Percentiles rank a stretch among this genome's conserved stretches.
Evolutionary conservation across 2,113 vertebrate species (phyloP).

Genomic region (Pseudorhombus dupliciocellatus): DNA sequence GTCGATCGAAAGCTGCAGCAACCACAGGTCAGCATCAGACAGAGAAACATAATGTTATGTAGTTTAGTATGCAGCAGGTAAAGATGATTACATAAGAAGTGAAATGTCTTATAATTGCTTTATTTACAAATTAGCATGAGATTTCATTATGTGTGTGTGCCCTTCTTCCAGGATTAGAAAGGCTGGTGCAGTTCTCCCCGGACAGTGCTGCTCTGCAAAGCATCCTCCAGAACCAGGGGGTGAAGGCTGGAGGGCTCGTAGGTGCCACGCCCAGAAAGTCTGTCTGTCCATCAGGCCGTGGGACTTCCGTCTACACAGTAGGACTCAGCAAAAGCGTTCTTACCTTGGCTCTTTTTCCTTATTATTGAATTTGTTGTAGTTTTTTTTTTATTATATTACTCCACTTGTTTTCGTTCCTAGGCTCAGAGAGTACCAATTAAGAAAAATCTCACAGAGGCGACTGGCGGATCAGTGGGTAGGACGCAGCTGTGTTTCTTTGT

Average conservation of each 20-base stretch:
- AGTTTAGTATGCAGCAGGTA: no score
- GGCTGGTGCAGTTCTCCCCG: slow-evolving; percentile 62
- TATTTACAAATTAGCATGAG: no score
- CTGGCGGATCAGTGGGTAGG: slow-evolving; percentile 51
- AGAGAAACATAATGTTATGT: not conserved
- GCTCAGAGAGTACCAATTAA: slow-evolving; percentile 76
- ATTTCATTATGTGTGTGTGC: no score
- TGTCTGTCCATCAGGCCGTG: slow-evolving; percentile 56
- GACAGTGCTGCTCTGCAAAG: slow-evolving; percentile 63
- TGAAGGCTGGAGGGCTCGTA: slow-evolving; percentile 38
- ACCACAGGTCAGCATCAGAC: slow-evolving; percentile 53
- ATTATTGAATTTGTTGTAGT: not conserved
- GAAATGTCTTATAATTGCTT: no score
- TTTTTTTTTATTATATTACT: not conserved
- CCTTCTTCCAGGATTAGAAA: slow-evolving; percentile 27
- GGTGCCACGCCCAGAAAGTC: slow-evolving; percentile 55
- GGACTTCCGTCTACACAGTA: slow-evolving; percentile 72
- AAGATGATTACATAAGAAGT: no score
- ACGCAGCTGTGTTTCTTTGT: not conserved
- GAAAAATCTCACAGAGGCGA: slow-evolving; percentile 50
- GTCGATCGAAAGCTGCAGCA: slow-evolving; percentile 48
- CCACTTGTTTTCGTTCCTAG: slow-evolving; percentile 42
- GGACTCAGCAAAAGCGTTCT: not conserved
- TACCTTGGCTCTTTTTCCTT: not conserved
- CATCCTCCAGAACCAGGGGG: slow-evolving; percentile 71